Percentiles rank a stretch among this genome's conserved stretches.
Conservation (phyloP, 2,888 invertebrate genomes). For the Tenthredo amoena region DNA sequence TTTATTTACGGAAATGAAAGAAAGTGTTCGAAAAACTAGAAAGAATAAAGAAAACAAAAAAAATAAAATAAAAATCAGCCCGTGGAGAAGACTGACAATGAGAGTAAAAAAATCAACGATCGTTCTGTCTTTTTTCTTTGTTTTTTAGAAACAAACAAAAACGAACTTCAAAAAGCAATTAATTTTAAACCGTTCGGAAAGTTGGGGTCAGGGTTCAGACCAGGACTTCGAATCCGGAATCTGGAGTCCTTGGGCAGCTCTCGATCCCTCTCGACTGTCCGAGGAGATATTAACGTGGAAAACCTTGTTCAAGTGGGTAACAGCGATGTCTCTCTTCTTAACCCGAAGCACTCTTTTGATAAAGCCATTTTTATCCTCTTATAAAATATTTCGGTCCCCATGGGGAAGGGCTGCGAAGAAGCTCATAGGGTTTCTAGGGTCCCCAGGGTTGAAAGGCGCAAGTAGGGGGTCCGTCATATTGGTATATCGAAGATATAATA, state of each 20-base stretch:
- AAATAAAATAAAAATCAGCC: no score
- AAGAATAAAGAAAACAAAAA: no score
- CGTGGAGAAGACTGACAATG: no score
- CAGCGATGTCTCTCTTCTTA: slow-evolving; percentile 31
- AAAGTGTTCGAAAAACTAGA: no score
- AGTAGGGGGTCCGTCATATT: slow-evolving; percentile 34
- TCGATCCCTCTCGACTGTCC: slow-evolving; percentile 14
- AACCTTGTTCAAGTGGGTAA: slow-evolving; percentile 29
- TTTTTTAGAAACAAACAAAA: not conserved
- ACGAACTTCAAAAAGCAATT: not conserved
- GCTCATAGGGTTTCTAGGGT: not conserved
- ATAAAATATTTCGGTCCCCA: slow-evolving; percentile 37
- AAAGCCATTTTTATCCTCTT: slow-evolving; percentile 47
- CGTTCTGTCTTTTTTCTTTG: no score
- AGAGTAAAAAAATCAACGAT: not conserved
- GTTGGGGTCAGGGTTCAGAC: not conserved
- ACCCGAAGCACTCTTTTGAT: slow-evolving; percentile 36
- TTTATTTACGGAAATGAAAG: no score
- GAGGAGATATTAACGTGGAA: slow-evolving; percentile 4
- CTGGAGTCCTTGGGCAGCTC: not conserved
- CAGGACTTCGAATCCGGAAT: not conserved
- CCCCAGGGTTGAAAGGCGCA: not conserved
- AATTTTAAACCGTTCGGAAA: not conserved
- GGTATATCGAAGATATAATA: slow-evolving; percentile 34
- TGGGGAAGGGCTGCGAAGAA: not conserved